phyloP scores from a whole-genome alignment of 2,113 vertebrate genomes.

The Laticauda colubrina region DNA sequence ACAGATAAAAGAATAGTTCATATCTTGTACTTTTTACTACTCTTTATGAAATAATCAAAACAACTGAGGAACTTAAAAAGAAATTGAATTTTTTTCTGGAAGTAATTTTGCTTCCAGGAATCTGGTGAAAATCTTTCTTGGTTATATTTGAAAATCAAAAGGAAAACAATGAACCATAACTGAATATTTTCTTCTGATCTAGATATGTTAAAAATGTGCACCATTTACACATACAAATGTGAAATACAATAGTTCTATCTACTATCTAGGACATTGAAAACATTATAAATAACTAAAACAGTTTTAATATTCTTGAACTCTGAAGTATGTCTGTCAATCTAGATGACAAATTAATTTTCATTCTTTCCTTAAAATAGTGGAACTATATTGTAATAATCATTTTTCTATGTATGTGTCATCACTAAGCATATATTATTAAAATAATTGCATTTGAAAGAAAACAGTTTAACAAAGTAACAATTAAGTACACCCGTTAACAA shows the following conservation, averaged over 20 bases:
- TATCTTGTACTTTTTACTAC: not conserved
- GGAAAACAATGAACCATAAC: not conserved
- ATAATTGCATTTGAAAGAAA: conserved; percentile 16
- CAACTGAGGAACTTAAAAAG: not conserved
- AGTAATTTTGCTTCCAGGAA: not conserved
- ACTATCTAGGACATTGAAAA: not conserved
- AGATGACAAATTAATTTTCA: not conserved
- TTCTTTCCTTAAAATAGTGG: not conserved
- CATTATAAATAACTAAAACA: not conserved
- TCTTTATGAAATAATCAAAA: not conserved
- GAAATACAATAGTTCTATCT: not conserved
- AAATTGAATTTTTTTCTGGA: not conserved
- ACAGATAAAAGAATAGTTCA: not conserved
- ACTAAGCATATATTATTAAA: not conserved
- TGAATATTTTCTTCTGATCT: not conserved
- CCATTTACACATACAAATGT: not conserved
- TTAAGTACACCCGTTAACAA: conserved; percentile 16
- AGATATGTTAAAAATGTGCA: not conserved
- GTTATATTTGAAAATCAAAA: not conserved
- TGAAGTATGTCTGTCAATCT: conserved; percentile 23
- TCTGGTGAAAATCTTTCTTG: not conserved
- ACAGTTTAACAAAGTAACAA: not conserved
- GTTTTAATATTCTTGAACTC: not conserved
- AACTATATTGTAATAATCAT: not conserved
- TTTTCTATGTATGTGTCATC: conserved; percentile 26